Evolutionary conservation across 2,888 invertebrate genomes (phyloP).

Genomic region (Rapana venosa): DNA sequence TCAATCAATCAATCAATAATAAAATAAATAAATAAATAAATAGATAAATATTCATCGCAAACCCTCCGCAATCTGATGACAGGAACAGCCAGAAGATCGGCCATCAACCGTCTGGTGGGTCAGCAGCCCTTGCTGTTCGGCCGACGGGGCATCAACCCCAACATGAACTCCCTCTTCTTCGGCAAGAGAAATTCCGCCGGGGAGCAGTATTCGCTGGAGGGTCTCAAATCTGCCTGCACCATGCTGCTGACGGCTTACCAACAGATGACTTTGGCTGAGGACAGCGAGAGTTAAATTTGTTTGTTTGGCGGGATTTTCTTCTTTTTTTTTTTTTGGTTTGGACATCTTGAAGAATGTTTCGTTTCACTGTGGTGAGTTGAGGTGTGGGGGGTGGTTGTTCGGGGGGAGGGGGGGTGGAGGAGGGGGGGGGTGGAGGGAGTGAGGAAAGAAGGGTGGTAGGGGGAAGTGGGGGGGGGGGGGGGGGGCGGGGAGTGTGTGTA

Average conservation of each 20-base stretch:
- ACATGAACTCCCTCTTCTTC: constrained; percentile 72
- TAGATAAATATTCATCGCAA: too few relatives aligned
- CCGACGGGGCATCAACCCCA: constrained; percentile 65
- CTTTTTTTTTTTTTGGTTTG: background rate
- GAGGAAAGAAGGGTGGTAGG: background rate
- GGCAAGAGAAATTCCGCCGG: constrained; percentile 58
- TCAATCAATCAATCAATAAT: too few relatives aligned
- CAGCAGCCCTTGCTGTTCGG: constrained; percentile 66
- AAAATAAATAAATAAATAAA: too few relatives aligned
- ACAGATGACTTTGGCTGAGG: constrained; percentile 5
- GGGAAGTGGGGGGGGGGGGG: background rate
- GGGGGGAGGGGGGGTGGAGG: background rate
- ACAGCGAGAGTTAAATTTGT: constrained; percentile 18
- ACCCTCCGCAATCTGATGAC: background rate
- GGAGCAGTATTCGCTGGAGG: constrained; percentile 24
- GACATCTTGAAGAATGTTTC: background rate
- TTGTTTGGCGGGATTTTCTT: background rate
- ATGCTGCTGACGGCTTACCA: constrained; percentile 27
- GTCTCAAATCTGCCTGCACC: constrained; percentile 22
- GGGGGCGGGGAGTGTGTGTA: background rate
- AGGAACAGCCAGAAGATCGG: constrained; percentile 21
- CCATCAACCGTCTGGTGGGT: constrained; percentile 54
- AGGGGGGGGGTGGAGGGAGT: background rate
- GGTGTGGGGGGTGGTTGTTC: background rate
- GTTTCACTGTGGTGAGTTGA: background rate